Evolutionary conservation across 1,140 invertebrate species (phyloP).

Genomic region (Cephus cinctus): DNA sequence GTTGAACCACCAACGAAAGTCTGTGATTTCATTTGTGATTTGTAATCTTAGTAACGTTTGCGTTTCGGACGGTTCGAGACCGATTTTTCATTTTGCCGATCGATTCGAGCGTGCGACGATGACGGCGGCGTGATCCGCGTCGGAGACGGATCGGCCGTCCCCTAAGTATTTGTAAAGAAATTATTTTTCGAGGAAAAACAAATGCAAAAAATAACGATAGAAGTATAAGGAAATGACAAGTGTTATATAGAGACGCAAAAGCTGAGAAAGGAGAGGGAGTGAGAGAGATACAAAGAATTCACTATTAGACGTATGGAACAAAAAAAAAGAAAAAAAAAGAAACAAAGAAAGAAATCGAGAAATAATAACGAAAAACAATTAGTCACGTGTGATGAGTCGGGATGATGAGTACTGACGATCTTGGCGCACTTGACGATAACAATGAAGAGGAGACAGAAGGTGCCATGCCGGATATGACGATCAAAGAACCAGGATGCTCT

Average conservation of each 20-base stretch:
- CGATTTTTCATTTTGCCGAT: conserved; percentile 27
- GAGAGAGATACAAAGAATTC: conserved; percentile 24
- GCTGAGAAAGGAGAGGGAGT: conserved; percentile 17
- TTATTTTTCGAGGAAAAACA: conserved; percentile 44
- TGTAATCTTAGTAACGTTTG: conserved; percentile 52
- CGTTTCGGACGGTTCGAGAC: conserved; percentile 41
- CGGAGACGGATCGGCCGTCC: not conserved
- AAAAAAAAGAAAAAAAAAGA: too few species aligned
- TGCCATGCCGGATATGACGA: conserved; percentile 38
- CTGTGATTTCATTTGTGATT: conserved; percentile 60
- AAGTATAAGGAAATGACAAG: not conserved
- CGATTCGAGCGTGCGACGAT: conserved; percentile 31
- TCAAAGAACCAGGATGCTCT: conserved; percentile 22
- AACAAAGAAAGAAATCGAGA: conserved; percentile 9
- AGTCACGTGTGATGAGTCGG: too few species aligned
- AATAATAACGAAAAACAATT: too few species aligned
- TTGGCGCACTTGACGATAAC: too few species aligned
- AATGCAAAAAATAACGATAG: conserved; percentile 5
- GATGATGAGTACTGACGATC: too few species aligned
- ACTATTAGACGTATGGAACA: too few species aligned
- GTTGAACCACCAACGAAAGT: conserved; percentile 55
- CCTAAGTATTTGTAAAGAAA: conserved; percentile 45
- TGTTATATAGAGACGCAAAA: not conserved
- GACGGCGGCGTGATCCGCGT: conserved; percentile 14
- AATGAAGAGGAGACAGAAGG: too few species aligned